Percentiles rank a stretch among this genome's conserved stretches.
Conservation (phyloP, 1,140 invertebrate species). For the Anoplophora glabripennis region DNA sequence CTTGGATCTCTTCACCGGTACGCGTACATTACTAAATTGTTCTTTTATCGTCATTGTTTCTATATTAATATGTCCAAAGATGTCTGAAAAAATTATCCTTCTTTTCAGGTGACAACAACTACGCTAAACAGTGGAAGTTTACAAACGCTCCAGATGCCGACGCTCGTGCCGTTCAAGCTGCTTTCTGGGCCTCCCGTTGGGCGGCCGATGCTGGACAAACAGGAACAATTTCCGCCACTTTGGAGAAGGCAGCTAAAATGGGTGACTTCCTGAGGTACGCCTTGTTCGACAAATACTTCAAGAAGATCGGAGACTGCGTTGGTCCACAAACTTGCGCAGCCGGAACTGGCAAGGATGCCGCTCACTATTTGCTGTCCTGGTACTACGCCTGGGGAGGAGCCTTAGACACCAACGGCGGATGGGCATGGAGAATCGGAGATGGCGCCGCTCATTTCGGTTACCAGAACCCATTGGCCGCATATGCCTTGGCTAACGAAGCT, state of each 20-base stretch:
- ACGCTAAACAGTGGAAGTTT: constrained; percentile 30
- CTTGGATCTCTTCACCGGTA: constrained; percentile 24
- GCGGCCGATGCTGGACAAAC: constrained; percentile 17
- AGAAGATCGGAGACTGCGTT: constrained; percentile 31
- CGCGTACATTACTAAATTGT: too few species aligned
- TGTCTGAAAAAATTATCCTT: too few species aligned
- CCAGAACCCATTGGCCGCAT: constrained; percentile 31
- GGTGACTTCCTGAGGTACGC: constrained; percentile 28
- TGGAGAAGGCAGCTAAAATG: constrained; percentile 26
- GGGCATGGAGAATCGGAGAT: constrained; percentile 33
- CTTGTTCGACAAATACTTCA: constrained; percentile 33
- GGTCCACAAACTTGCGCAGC: constrained; percentile 12
- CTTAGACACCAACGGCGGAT: constrained; percentile 15
- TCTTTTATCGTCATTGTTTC: too few species aligned
- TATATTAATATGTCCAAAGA: too few species aligned
- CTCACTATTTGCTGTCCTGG: constrained; percentile 30
- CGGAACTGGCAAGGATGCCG: constrained; percentile 27
- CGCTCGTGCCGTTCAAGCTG: constrained; percentile 28
- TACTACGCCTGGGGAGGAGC: constrained; percentile 30
- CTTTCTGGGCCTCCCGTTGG: constrained; percentile 28
- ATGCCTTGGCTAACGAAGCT: constrained; percentile 22
- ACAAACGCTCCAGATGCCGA: constrained; percentile 30
- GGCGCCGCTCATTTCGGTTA: constrained; percentile 32
- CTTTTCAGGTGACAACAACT: constrained; percentile 14
- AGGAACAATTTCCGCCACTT: constrained; percentile 5